Evolutionary conservation across 2,888 invertebrate genomes (phyloP), one percentile per base, ranked within the genome.

Genomic region (Lithophane ornitopus): DNA sequence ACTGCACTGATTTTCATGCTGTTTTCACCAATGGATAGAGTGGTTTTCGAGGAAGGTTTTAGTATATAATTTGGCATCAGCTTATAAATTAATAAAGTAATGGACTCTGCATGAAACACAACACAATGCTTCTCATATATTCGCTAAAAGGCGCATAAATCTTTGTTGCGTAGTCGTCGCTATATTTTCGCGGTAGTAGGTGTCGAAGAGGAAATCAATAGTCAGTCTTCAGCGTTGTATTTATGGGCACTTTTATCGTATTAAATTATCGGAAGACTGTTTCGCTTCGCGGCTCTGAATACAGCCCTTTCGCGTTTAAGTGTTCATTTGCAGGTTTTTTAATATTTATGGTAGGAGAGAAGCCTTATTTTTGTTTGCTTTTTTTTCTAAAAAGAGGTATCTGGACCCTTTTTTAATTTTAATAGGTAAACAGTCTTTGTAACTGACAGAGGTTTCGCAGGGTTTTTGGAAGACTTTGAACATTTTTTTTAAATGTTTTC

Each of bases 21-120:
- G n/a, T n/a, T n/a, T n/a, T n/a, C n/a, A n/a, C n/a, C n/a, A n/a
- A n/a, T n/a, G n/a, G n/a, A n/a, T n/a, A n/a, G n/a, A n/a, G n/a
- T n/a, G n/a, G n/a, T n/a, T n/a, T n/a, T n/a, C n/a, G n/a, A n/a
- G n/a, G n/a, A n/a, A n/a, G n/a, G n/a, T n/a, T n/a, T n/a, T n/a
- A n/a, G n/a, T n/a, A n/a, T n/a, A n/a, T n/a, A n/a, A n/a, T n/a
- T n/a, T n/a, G n/a, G n/a, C n/a, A n/a, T n/a, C n/a, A n/a, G n/a
- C n/a, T n/a, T n/a, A n/a, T 86, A 85, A 77, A 85, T 80, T 83
- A 84, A 84, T 85, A 83, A 82, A 62, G 67, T 68, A 87, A 85
- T 84, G 81, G 78, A 82, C 68, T 81, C 73, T 56, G 70, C 46
- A 82, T 86, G 78, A 88, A 81, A 85, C 81, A 83, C 76, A 77